Percentiles rank a stretch among this genome's conserved stretches.
Conservation (phyloP, 2,888 invertebrate genomes). For the Altica lythri region DNA sequence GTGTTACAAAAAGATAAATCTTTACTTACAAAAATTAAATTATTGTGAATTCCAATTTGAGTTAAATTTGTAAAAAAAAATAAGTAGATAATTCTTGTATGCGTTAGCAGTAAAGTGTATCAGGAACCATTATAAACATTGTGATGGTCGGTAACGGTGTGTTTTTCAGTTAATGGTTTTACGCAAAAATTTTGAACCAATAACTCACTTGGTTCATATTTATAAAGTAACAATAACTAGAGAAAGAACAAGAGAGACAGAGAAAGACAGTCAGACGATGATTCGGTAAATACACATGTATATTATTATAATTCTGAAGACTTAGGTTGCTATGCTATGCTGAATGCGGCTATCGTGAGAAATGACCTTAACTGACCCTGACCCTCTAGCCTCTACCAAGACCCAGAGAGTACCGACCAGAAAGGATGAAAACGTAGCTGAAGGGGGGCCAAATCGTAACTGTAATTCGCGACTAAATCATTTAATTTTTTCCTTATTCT, state of each 20-base stretch:
- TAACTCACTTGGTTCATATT: slow-evolving; percentile 11
- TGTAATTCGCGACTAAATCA: background rate
- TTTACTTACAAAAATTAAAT: too few species aligned
- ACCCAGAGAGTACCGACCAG: slow-evolving; percentile 33
- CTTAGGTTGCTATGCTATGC: slow-evolving; percentile 57
- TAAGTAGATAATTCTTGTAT: too few species aligned
- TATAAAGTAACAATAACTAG: background rate
- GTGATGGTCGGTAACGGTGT: too few species aligned
- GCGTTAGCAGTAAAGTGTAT: too few species aligned
- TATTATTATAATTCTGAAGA: slow-evolving; percentile 53
- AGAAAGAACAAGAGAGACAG: too few species aligned
- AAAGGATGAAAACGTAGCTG: slow-evolving; percentile 8
- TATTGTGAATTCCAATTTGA: too few species aligned
- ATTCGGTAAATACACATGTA: slow-evolving; percentile 34
- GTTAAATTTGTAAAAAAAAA: too few species aligned
- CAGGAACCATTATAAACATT: too few species aligned
- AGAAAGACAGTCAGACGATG: slow-evolving; percentile 21
- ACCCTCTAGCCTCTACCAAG: slow-evolving; percentile 52
- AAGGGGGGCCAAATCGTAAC: background rate
- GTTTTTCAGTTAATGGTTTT: too few species aligned
- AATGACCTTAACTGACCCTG: slow-evolving; percentile 60
- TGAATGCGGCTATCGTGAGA: slow-evolving; percentile 59
- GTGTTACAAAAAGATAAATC: too few species aligned
- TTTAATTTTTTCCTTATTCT: too few species aligned
- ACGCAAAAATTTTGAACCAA: slow-evolving; percentile 16